phyloP scores from a whole-genome alignment of 2,888 invertebrate species.

The Meloe dianella region DNA sequence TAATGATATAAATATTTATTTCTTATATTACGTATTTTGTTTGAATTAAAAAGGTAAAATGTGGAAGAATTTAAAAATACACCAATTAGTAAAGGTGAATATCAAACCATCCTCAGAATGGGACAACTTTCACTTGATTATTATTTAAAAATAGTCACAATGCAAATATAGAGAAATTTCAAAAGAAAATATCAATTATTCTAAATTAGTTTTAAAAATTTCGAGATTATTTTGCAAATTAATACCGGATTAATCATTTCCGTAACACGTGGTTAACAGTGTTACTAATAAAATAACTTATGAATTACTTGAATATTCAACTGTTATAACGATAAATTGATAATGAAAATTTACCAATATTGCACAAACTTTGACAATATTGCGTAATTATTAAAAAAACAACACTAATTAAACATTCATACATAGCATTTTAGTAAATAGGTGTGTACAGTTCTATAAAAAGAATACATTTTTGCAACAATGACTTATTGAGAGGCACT shows the following conservation, averaged over 20 bases:
- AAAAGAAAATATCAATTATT: too few species aligned
- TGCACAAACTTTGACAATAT: neutral
- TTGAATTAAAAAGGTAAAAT: too few species aligned
- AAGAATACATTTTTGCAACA: constrained; percentile 1
- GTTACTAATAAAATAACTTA: neutral
- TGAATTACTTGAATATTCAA: neutral
- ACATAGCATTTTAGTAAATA: neutral
- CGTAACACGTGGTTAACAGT: neutral
- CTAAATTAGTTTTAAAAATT: too few species aligned
- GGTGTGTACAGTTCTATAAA: neutral
- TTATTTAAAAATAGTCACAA: neutral
- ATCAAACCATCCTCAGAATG: neutral
- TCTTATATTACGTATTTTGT: too few species aligned
- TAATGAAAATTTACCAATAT: neutral
- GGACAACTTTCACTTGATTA: constrained; percentile 8
- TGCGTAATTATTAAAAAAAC: neutral
- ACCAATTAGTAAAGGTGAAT: neutral
- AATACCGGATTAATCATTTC: neutral
- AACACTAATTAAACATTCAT: neutral
- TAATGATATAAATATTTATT: neutral
- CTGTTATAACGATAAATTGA: neutral
- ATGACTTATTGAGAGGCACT: constrained; percentile 2
- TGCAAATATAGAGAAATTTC: neutral
- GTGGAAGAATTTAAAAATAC: neutral
- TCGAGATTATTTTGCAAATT: too few species aligned